Base-by-base conservation (phyloP, 1,140 invertebrate species). In the Galleria mellonella region DNA sequence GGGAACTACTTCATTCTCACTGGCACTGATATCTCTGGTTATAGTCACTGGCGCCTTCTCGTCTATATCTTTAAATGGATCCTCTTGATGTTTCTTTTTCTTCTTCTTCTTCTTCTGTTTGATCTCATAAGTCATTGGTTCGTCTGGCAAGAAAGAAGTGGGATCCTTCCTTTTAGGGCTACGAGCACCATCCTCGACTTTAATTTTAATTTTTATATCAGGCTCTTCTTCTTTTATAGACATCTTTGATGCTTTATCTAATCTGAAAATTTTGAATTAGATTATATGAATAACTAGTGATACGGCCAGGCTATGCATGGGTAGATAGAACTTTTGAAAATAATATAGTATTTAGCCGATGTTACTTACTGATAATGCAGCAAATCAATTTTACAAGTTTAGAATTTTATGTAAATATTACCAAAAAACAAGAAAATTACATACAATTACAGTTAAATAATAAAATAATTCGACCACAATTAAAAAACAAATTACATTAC, bases 51-150 rank as follows among this genome's bases (percentile, higher is more conserved):
- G 37, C 5, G 49, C 27, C 41, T 62, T 73, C 9, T 75, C 69
- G 30, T 72, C 73, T 17, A 82, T 65, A 62, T 75, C 79, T 50
- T 79, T 74, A 37, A 84, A 84, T 0, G 81, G 81, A 32, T 84
- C 81, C 41, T 74, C 73, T 51, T 75, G 64, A 44, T 63, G 64
- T 32, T 70, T 62, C 32, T 60, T 62, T 51, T 69, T 75, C 43
- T 82, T 84, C 42, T 78, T 84, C 44, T 82, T 84, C 40, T 83
- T 84, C 35, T 70, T 71, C 37, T 84, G 82, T 14, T 74, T 75
- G 12, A 84, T 70, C 60, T 77, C 67, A 53, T 84, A 84, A 3
- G 66, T 54, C 81, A 84, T 84, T 9, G 68, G 55, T 42, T 84
- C 81, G 7, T 84, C 71, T 1, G 81, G 81, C 12, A 84, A 51